These are phyloP conservation scores for Orius laevigatus DNA, from an alignment of 1,140 invertebrate species.

Conservation along the genomic window DNA sequence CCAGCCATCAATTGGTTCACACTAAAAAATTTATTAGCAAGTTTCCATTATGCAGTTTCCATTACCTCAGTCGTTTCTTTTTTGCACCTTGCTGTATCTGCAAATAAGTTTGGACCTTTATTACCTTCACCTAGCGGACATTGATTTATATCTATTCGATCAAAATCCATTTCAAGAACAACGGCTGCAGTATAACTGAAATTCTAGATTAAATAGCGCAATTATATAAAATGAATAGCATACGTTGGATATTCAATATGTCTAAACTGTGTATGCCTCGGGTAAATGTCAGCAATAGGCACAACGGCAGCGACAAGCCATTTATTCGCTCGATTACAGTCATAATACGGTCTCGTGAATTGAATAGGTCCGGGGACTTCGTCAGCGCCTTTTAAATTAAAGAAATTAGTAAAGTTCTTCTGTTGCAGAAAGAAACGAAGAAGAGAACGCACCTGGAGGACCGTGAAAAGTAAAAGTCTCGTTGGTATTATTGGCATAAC, in stretches of 20 bases:
- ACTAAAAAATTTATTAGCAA: conserved; percentile 37
- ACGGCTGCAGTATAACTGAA: conserved; percentile 77
- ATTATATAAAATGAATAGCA: conserved; percentile 26
- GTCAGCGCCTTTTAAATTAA: conserved; percentile 44
- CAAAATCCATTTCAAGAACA: conserved; percentile 92
- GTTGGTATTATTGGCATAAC: conserved; percentile 90
- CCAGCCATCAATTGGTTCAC: conserved; percentile 91
- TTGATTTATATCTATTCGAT: conserved; percentile 94
- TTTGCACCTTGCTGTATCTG: conserved; percentile 81
- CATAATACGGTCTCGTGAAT: conserved; percentile 90
- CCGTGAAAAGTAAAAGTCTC: conserved; percentile 89
- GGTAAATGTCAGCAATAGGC: conserved; percentile 89
- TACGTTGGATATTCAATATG: conserved; percentile 92
- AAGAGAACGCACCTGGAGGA: conserved; percentile 43
- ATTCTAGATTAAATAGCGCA: conserved; percentile 14
- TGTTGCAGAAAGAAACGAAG: conserved; percentile 16
- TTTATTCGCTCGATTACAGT: conserved; percentile 87
- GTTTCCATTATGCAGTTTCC: neutral
- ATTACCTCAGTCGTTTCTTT: conserved; percentile 78
- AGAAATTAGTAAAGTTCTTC: conserved; percentile 4
- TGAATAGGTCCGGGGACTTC: conserved; percentile 79
- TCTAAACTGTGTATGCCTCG: conserved; percentile 81
- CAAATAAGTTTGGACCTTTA: conserved; percentile 73
- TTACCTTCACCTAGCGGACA: conserved; percentile 83
- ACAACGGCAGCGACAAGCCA: conserved; percentile 88